Evolutionary conservation across 2,113 vertebrate genomes (phyloP).

Genomic region (Pollachius pollachius): DNA sequence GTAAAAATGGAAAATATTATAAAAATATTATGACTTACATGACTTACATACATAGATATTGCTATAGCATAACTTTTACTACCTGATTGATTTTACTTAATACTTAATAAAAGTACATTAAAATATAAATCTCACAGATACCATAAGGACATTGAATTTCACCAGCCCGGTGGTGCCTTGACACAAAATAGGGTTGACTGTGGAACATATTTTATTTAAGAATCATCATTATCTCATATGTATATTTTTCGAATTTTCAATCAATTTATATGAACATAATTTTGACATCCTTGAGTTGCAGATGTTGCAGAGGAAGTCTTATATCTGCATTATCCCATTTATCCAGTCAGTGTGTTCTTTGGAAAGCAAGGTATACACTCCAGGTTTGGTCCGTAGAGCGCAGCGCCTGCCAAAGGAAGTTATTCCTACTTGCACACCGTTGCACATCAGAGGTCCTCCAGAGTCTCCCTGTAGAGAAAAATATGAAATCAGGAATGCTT

Average conservation of each 20-base stretch:
- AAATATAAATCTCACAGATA: too few species aligned
- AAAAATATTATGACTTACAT: too few species aligned
- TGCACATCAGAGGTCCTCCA: slow-evolving; percentile 67
- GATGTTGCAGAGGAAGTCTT: background rate
- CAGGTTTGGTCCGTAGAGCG: slow-evolving; percentile 39
- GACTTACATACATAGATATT: too few species aligned
- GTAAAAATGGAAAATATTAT: too few species aligned
- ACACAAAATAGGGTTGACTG: too few species aligned
- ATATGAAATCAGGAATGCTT: background rate
- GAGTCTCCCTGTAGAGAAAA: slow-evolving; percentile 61
- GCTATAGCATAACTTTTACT: too few species aligned
- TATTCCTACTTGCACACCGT: slow-evolving; percentile 40
- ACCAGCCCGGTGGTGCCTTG: too few species aligned
- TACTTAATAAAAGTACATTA: too few species aligned
- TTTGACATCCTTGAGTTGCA: background rate
- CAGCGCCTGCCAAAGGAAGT: slow-evolving; percentile 46
- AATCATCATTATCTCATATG: background rate
- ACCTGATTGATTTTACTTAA: too few species aligned
- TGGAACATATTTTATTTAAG: too few species aligned
- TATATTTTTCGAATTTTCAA: background rate
- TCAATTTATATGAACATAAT: background rate
- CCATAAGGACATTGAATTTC: too few species aligned
- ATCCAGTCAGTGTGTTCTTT: slow-evolving; percentile 53
- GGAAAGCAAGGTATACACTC: slow-evolving; percentile 60
- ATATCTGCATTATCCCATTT: slow-evolving; percentile 25